Evolutionary conservation across 2,797 vertebrate species (phyloP), one percentile per base, ranked within the genome.

Genomic region (Gambusia yucatana): DNA sequence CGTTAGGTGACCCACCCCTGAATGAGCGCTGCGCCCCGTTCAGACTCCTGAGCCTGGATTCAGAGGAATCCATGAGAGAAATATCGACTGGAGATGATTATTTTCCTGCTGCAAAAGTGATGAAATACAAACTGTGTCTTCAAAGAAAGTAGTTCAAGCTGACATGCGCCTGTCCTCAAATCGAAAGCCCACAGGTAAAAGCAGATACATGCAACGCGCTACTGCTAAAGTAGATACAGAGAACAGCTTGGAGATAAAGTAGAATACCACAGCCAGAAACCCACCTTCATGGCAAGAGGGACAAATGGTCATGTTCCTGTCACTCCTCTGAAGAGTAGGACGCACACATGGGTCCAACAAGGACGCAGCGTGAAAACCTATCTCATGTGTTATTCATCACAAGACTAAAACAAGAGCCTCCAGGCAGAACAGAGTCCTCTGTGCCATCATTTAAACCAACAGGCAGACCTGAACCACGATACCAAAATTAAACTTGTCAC

Each of bases 351-450:
- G 74, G 72, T 80, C 87, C 83, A 78, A 83, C 0, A 14, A 86
- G 83, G 83, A 86, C 73, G 63, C 65, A 88, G 83, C 83, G 77
- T 83, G 83, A 87, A 93, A 89, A 92, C 79, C 84, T 33, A 52
- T 44, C 89, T 93, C 85, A 92, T 93, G 86, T 55, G 57, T 93
- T 92, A 94, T 95, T 93, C 88, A 94, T 78, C 82, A 73, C 86
- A 91, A 85, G 80, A 79, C 86, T 86, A 86, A 57, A 89, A 91
- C 86, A 83, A 84, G 86, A 89, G 87, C 87, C 86, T 6, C 48
- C 77, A 86, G 85, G 80, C 74, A 81, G 77, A 63, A 82, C 67
- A 79, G 48, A 47, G 63, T 67, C 77, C 3, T 44, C 36, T 22
- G 28, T 76, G 83, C 73, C 77, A 82, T 85, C 79, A n/a, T 78